Evolutionary conservation across 2,888 invertebrate species (phyloP), one percentile per base, ranked within the genome.

Genomic region (Ophion ventricosus): DNA sequence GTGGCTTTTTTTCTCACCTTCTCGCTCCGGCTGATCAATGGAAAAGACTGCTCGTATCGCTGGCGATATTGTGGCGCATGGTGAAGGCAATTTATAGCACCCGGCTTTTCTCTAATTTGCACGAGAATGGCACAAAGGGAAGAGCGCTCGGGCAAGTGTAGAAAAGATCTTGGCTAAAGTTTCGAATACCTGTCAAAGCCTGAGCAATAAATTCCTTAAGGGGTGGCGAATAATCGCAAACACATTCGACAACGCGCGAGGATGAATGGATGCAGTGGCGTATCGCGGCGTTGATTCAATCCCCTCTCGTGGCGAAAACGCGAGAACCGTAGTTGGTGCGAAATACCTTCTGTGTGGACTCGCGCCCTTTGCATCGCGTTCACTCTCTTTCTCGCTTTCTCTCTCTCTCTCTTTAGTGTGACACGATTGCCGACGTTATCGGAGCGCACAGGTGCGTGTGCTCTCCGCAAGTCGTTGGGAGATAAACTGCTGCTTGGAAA

Each of bases 271-370:
- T 83, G 54, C 67, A 67, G 73, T 29, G 66, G 63, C 63, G 49
- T 49, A 67, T 78, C 82, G 78, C 86, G 87, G 86, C 85, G 64
- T 73, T 82, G 85, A 87, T 88, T 88, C 87, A 87, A 88, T 87
- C 84, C 85, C 87, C 88, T 86, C 11, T 86, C 86, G 87, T 82
- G 81, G 76, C 66, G 61, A 59, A 69, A 75, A 67, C 63, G 75
- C 63, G 63, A 70, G 57, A 74, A 56, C 25, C 69, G 57, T 79
- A 43, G 40, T 56, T 56, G 75, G 59, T 29, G 26, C 29, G 29
- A 61, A 26, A 77, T 56, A 57, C 74, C 61, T 76, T 76, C 75
- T 35, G 57, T 25, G 57, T 69, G 54, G 66, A 8, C 35, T 73
- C 49, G 49, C 49, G 49, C 49, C 49, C 49, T 49, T 49, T 49